Conservation (phyloP, 1,140 invertebrate species). For the Venturia canescens region DNA sequence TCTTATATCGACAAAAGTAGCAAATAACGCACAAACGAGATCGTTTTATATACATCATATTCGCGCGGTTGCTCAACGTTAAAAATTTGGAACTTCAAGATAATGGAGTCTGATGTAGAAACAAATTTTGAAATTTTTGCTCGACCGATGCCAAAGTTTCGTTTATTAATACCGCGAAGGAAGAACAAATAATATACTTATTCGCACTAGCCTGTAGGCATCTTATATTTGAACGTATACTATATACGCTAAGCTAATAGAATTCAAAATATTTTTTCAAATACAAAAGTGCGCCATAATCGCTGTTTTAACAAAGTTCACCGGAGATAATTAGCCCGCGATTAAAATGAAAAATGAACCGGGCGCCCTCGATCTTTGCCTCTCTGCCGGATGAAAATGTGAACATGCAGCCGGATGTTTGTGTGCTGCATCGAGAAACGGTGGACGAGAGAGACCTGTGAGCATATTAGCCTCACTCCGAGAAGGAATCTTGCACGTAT, state of each 20-base stretch:
- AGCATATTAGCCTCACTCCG: constrained; percentile 22
- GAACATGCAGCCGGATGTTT: not conserved
- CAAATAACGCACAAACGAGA: too few relatives aligned
- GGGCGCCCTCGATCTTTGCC: constrained; percentile 36
- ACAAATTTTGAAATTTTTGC: too few relatives aligned
- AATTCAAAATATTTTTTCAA: constrained; percentile 10
- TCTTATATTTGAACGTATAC: too few relatives aligned
- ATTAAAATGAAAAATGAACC: constrained; percentile 57
- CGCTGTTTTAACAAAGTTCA: constrained; percentile 31
- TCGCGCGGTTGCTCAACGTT: too few relatives aligned
- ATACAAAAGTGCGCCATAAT: constrained; percentile 25
- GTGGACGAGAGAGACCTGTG: constrained; percentile 18
- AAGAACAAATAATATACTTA: not conserved
- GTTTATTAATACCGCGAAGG: not conserved
- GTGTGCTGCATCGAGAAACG: constrained; percentile 17
- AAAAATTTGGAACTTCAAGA: too few relatives aligned
- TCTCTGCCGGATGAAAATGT: constrained; percentile 19
- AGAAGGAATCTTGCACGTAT: not conserved
- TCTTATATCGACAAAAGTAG: too few relatives aligned
- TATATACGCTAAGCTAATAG: not conserved
- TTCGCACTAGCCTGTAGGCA: too few relatives aligned
- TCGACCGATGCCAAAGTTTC: too few relatives aligned
- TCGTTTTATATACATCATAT: too few relatives aligned
- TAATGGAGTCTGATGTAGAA: too few relatives aligned
- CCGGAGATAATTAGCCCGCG: constrained; percentile 51